These are phyloP conservation scores for Boloria selene DNA, from an alignment of 2,888 invertebrate genomes.

Conservation along the genomic window DNA sequence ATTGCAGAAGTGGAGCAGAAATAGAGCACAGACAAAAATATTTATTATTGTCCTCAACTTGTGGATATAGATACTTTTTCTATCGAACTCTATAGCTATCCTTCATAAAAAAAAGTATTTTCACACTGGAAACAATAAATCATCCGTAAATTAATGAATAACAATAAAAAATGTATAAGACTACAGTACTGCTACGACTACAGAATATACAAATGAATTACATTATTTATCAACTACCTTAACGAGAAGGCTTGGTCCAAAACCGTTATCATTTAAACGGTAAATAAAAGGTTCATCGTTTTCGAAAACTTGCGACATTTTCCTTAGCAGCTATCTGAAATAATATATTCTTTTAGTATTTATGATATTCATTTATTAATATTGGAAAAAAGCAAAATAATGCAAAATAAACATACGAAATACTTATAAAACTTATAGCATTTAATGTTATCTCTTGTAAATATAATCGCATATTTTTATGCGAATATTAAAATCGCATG, in stretches of 20 bases:
- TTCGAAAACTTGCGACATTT: conserved; percentile 69
- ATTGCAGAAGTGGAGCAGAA: no score
- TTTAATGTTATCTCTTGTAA: conserved; percentile 13
- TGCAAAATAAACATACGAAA: background rate
- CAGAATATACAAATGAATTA: background rate
- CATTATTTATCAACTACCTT: conserved; percentile 78
- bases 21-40: no score
- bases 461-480: conserved; percentile 17
- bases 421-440: conserved; percentile 18
- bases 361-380: background rate
- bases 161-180: no score
- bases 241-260: conserved; percentile 87
- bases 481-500: conserved; percentile 37
- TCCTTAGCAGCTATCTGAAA: conserved; percentile 32
- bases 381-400: background rate
- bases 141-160: no score
- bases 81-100: no score
- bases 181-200: no score
- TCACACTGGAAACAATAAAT: no score
- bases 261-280: conserved; percentile 88
- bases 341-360: background rate
- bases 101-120: no score
- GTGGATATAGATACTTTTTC: no score
- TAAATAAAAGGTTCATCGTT: conserved; percentile 88
- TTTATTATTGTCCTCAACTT: no score